Conservation (phyloP, 2,888 invertebrate species). For the Steinernema carpocapsae region DNA sequence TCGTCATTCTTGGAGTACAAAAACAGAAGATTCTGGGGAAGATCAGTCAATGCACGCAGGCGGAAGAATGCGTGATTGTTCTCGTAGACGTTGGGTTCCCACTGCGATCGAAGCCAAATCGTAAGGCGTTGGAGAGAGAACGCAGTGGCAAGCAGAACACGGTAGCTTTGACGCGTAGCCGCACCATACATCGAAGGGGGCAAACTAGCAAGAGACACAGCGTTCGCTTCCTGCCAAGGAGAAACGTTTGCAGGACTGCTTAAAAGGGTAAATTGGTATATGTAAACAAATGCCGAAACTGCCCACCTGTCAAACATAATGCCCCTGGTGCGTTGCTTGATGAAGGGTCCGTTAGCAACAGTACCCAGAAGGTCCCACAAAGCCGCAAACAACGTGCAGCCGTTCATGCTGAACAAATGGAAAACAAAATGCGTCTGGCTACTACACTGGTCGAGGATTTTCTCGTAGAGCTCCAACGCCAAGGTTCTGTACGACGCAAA, state of each 20-base stretch:
- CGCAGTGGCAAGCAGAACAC: constrained; percentile 54
- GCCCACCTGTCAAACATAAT: constrained; percentile 65
- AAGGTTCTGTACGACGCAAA: constrained; percentile 58
- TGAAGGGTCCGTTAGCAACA: constrained; percentile 43
- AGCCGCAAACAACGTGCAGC: constrained; percentile 58
- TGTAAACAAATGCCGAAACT: constrained; percentile 27
- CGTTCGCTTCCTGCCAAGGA: constrained; percentile 62
- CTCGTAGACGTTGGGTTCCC: constrained; percentile 57
- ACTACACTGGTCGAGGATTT: constrained; percentile 38
- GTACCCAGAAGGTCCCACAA: constrained; percentile 57
- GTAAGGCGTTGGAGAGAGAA: constrained; percentile 59
- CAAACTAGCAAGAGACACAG: constrained; percentile 62
- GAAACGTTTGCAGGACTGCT: constrained; percentile 63
- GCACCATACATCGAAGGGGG: constrained; percentile 55
- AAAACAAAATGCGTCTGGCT: constrained; percentile 41
- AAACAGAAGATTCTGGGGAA: constrained; percentile 75
- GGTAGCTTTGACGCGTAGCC: constrained; percentile 52
- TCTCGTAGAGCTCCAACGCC: constrained; percentile 48
- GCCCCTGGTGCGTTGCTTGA: constrained; percentile 55
- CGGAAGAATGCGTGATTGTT: constrained; percentile 63
- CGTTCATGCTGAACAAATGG: constrained; percentile 53
- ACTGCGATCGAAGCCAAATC: constrained; percentile 59
- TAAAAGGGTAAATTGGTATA: constrained; percentile 36
- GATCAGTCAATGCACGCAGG: constrained; percentile 55
- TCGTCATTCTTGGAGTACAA: constrained; percentile 77